Percentiles rank a stretch among this genome's conserved stretches.
These are phyloP conservation scores for Microcebus tavaratra DNA, from an alignment of 2,113 vertebrate species.

Conservation along the genomic window DNA sequence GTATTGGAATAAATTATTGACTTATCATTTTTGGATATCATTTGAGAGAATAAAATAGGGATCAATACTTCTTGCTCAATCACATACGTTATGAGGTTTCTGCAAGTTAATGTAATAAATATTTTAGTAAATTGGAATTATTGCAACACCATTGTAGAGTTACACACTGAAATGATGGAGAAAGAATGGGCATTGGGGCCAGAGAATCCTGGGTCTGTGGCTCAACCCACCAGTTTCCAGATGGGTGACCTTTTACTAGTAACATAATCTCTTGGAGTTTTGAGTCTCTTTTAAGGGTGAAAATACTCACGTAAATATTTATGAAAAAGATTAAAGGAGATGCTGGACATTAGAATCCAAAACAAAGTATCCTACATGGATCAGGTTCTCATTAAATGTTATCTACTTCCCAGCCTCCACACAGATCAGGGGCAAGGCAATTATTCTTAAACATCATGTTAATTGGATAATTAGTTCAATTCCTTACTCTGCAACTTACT, in stretches of 20 bases:
- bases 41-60: neutral
- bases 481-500: neutral
- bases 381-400: neutral
- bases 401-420: neutral
- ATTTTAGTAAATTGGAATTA: neutral
- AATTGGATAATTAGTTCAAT: neutral
- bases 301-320: neutral
- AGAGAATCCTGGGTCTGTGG: neutral
- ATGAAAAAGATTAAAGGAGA: neutral
- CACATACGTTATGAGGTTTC: neutral
- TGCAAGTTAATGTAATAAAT: neutral
- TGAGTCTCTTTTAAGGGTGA: neutral
- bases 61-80: neutral
- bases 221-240: neutral
- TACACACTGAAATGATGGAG: neutral
- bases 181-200: neutral
- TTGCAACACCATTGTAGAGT: too few relatives aligned
- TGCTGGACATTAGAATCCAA: neutral
- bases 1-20: neutral
- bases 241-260: neutral
- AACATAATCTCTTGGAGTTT: neutral
- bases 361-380: neutral
- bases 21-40: neutral
- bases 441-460: neutral
- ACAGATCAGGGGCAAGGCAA: neutral